Evolutionary conservation across 2,113 vertebrate species (phyloP).

Genomic region (Psilopogon haemacephalus): DNA sequence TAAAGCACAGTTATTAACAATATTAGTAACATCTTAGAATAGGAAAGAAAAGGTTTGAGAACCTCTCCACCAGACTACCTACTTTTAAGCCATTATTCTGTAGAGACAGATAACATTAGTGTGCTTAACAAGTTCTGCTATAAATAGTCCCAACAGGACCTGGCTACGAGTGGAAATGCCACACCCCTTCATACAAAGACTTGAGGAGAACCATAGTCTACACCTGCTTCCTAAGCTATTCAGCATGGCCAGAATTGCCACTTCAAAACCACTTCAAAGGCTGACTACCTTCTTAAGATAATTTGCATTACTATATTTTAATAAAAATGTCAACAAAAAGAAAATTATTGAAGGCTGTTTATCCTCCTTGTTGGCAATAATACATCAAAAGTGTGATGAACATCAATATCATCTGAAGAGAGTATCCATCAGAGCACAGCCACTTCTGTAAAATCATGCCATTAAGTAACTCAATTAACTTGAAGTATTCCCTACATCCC

Average conservation of each 20-base stretch:
- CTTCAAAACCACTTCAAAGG: slow-evolving; percentile 8
- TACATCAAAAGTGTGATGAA: not conserved
- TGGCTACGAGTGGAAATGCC: not conserved
- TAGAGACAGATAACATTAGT: not conserved
- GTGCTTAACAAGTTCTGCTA: not conserved
- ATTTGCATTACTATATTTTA: not conserved
- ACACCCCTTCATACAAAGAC: not conserved
- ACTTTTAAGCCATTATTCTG: not conserved
- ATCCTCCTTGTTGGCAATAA: not conserved
- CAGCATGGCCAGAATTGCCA: not conserved
- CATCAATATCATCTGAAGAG: not conserved
- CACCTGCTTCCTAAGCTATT: not conserved
- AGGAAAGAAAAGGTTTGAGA: not conserved
- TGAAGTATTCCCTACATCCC: not conserved
- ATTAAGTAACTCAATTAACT: not conserved
- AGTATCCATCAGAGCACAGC: not conserved
- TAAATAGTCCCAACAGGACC: not conserved
- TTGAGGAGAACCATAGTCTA: not conserved
- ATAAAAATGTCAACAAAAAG: not conserved
- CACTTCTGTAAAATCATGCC: not conserved
- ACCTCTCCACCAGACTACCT: not conserved
- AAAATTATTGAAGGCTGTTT: not conserved
- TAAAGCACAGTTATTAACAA: not conserved
- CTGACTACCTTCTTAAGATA: not conserved
- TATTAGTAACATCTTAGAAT: not conserved